These are phyloP conservation scores for Euwallacea similis DNA, from an alignment of 1,140 invertebrate species.

Conservation along the genomic window DNA sequence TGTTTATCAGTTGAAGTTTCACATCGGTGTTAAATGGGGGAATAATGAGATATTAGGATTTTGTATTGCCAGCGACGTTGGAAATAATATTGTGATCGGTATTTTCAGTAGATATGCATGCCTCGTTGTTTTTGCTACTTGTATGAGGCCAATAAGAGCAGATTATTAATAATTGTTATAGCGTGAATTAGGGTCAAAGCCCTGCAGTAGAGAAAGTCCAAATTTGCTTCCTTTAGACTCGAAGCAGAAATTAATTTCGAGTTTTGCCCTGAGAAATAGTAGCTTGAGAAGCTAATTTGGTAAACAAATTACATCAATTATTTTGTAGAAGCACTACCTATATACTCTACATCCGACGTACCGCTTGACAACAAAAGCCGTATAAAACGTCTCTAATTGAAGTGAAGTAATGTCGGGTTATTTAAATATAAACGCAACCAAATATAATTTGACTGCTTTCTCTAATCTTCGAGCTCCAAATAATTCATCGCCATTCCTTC, in stretches of 20 bases:
- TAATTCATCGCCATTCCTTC: background rate
- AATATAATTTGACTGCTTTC: conserved; percentile 7
- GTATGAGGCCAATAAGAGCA: no score
- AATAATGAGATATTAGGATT: no score
- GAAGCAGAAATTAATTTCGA: background rate
- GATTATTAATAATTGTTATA: background rate
- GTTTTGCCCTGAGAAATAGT: background rate
- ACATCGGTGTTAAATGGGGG: no score
- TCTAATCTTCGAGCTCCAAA: background rate
- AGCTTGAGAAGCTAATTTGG: background rate
- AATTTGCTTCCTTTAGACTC: background rate
- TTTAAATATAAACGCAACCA: background rate
- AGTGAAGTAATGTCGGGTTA: background rate
- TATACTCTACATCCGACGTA: background rate
- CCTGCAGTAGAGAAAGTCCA: conserved; percentile 19
- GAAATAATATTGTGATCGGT: no score
- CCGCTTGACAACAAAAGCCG: background rate
- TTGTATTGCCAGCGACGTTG: no score
- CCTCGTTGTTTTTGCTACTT: no score
- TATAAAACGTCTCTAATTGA: conserved; percentile 2
- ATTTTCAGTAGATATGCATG: no score
- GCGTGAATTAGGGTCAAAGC: conserved; percentile 11
- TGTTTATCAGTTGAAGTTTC: background rate
- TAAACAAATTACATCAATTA: conserved; percentile 4
- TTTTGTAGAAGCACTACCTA: background rate